Percentiles rank a stretch among this genome's conserved stretches.
phyloP scores from a whole-genome alignment of 2,888 invertebrate species.

The Pachymerium ferrugineum region DNA sequence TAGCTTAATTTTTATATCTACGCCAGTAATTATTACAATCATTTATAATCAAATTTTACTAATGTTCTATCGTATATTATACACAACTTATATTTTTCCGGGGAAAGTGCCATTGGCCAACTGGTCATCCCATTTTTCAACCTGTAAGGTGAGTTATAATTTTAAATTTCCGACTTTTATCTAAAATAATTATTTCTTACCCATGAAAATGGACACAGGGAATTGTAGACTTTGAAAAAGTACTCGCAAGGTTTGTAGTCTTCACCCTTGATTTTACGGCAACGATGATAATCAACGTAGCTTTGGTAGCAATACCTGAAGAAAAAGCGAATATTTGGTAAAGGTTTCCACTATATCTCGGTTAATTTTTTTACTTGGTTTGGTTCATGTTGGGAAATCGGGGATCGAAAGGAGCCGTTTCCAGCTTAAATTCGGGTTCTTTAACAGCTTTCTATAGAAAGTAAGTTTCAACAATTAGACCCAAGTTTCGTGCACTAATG shows the following conservation, averaged over 20 bases:
- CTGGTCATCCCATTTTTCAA: constrained; percentile 82
- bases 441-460: too few species aligned
- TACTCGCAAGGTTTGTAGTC: constrained; percentile 83
- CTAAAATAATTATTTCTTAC: constrained; percentile 39
- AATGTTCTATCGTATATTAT: too few species aligned
- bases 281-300: constrained; percentile 87
- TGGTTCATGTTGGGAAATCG: constrained; percentile 95
- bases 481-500: too few species aligned
- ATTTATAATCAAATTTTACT: too few species aligned
- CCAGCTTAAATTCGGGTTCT: constrained; percentile 46
- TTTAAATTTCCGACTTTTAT: too few species aligned
- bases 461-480: too few species aligned
- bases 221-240: constrained; percentile 72
- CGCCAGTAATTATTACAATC: too few species aligned
- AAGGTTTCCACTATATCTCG: too few species aligned
- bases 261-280: constrained; percentile 79
- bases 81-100: constrained; percentile 53
- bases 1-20: too few species aligned
- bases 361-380: constrained; percentile 68
- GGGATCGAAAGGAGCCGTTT: constrained; percentile 88
- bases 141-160: constrained; percentile 46
- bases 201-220: constrained; percentile 84
- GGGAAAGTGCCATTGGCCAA: constrained; percentile 70
- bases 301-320: constrained; percentile 83
- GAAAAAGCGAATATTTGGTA: neutral